phyloP scores from a whole-genome alignment of 92 coral and sea anemone genomes.

The Blastomussa wellsi region DNA sequence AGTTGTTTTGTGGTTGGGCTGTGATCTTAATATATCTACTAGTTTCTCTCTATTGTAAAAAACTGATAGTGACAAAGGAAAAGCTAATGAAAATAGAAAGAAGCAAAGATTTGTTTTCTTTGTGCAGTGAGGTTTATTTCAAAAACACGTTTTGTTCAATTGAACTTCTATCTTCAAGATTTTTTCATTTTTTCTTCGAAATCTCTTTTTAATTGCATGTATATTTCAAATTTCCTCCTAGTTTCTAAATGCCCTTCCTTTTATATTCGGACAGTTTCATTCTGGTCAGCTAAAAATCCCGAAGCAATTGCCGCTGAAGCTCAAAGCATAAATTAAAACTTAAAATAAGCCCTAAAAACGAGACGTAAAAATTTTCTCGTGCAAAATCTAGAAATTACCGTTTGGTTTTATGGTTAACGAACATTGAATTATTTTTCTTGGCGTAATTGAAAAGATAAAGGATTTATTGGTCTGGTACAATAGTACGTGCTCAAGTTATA shows the following conservation, averaged over 20 bases:
- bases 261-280: neutral
- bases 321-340: neutral
- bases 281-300: neutral
- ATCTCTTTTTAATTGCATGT: neutral
- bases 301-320: neutral
- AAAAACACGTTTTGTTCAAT: neutral
- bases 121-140: neutral
- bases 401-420: neutral
- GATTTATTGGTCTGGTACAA: neutral
- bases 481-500: neutral
- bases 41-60: neutral
- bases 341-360: neutral
- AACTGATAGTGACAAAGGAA: conserved; percentile 8
- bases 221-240: neutral
- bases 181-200: neutral
- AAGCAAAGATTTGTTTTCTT: neutral
- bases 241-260: neutral
- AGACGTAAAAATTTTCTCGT: neutral
- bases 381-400: neutral
- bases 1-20: conserved; percentile 6
- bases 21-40: conserved; percentile 1
- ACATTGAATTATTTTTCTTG: neutral
- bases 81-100: conserved; percentile 25
- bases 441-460: neutral
- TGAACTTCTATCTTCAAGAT: neutral